phyloP scores from a whole-genome alignment of 2,797 vertebrate genomes.

The Zalophus californianus region DNA sequence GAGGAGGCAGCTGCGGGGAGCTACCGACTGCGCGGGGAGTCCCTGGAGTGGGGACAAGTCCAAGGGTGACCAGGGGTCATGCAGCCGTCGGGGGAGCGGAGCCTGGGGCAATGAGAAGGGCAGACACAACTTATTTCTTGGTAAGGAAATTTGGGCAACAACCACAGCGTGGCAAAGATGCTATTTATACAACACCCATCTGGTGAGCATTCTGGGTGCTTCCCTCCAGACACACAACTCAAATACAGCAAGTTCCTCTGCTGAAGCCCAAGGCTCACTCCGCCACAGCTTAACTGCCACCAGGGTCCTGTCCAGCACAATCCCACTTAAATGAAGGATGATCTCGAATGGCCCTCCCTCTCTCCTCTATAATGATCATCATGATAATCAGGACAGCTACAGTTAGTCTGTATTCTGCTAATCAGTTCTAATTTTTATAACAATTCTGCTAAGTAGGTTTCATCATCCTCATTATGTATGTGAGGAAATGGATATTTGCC shows the following conservation, averaged over 20 bases:
- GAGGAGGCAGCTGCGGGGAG: background rate
- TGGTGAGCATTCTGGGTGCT: conserved; percentile 63
- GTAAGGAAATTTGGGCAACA: background rate
- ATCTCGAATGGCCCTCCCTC: too few species aligned
- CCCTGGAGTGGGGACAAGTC: background rate
- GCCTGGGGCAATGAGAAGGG: background rate
- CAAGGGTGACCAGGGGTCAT: background rate
- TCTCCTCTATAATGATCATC: background rate
- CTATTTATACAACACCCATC: conserved; percentile 73
- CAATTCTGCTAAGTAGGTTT: background rate
- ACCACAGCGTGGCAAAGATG: conserved; percentile 25
- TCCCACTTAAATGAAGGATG: background rate
- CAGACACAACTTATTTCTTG: background rate
- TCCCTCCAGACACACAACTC: conserved; percentile 61
- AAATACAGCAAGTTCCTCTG: background rate
- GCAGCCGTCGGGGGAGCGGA: background rate
- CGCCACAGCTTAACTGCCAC: background rate
- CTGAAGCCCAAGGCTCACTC: background rate
- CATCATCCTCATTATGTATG: background rate
- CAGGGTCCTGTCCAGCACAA: background rate
- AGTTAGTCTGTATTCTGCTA: background rate
- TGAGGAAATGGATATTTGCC: background rate
- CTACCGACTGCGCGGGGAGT: background rate
- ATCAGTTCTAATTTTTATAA: background rate
- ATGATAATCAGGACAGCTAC: rapidly evolving